These are phyloP conservation scores for Luffia ferchaultella DNA, from an alignment of 2,888 invertebrate genomes.

Conservation along the genomic window DNA sequence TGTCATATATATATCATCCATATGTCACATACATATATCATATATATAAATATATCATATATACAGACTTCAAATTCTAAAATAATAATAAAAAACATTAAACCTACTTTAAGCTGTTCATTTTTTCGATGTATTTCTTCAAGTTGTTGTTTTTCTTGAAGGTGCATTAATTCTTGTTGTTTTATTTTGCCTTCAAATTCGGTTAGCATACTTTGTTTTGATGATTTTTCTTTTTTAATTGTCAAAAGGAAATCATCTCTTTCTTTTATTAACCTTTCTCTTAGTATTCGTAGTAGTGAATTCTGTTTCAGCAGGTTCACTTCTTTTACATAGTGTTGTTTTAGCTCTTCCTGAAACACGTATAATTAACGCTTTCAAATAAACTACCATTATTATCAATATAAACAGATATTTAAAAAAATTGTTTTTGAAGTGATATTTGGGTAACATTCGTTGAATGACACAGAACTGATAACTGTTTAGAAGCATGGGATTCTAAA, in stretches of 20 bases:
- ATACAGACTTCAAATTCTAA: too few relatives aligned
- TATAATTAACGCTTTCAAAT: too few relatives aligned
- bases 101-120: constrained; percentile 42
- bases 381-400: too few relatives aligned
- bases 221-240: constrained; percentile 51
- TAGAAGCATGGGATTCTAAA: too few relatives aligned
- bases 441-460: too few relatives aligned
- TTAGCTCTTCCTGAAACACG: constrained; percentile 37
- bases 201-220: constrained; percentile 57
- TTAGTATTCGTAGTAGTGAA: constrained; percentile 38
- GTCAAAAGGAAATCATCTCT: constrained; percentile 54
- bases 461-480: too few relatives aligned
- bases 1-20: too few relatives aligned
- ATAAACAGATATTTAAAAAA: too few relatives aligned
- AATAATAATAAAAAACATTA: too few relatives aligned
- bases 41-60: too few relatives aligned
- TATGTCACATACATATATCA: too few relatives aligned
- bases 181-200: constrained; percentile 52
- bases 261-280: constrained; percentile 54
- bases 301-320: constrained; percentile 53
- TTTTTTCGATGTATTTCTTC: constrained; percentile 40
- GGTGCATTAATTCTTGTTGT: constrained; percentile 51
- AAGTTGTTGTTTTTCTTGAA: constrained; percentile 45
- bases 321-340: constrained; percentile 43
- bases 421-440: too few relatives aligned